phyloP scores from a whole-genome alignment of 2,888 invertebrate species.

The Acronicta alni region DNA sequence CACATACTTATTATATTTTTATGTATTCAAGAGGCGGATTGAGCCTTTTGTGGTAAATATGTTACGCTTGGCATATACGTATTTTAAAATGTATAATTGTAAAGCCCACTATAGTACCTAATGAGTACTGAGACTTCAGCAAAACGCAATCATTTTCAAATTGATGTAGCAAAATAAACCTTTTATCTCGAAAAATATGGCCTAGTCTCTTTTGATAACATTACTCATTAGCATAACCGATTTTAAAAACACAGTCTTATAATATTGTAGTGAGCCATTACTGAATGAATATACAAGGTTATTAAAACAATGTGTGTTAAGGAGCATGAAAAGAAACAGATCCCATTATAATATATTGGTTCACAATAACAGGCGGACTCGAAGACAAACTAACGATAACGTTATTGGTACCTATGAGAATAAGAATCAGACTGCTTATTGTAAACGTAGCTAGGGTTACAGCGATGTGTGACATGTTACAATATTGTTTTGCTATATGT shows the following conservation, averaged over 20 bases:
- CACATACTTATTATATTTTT: too few species aligned
- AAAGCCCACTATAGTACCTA: too few species aligned
- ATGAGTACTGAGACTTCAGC: neutral
- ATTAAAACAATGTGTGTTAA: neutral
- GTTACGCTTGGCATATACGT: too few species aligned
- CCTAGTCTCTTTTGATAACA: neutral
- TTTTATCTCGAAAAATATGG: neutral
- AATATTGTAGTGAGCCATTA: neutral
- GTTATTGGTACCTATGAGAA: too few species aligned
- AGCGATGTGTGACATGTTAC: too few species aligned
- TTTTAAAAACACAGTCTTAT: neutral
- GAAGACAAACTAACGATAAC: too few species aligned
- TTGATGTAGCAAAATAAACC: neutral
- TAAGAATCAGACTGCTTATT: too few species aligned
- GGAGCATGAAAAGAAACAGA: constrained; percentile 6
- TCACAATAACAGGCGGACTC: neutral
- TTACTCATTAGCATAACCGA: neutral
- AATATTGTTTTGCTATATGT: too few species aligned
- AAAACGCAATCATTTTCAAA: neutral
- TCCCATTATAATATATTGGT: neutral
- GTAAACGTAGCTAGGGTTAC: too few species aligned
- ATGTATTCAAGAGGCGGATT: too few species aligned
- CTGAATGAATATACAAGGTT: constrained; percentile 7
- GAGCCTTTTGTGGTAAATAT: too few species aligned
- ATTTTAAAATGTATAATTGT: too few species aligned